phyloP scores from a whole-genome alignment of 2,888 invertebrate genomes.

The Drosophila maculinotata region DNA sequence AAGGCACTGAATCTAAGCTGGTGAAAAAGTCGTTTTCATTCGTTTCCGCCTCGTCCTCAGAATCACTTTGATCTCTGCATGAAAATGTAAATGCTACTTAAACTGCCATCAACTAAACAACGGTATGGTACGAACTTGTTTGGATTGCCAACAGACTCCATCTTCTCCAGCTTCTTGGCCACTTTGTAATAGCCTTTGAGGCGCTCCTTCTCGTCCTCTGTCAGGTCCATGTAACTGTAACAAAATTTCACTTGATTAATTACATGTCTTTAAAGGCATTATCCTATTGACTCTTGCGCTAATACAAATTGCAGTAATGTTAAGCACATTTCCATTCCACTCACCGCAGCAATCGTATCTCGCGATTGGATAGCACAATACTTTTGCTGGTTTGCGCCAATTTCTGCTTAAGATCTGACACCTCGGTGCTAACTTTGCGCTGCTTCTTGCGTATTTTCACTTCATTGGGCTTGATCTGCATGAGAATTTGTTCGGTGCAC shows the following conservation, averaged over 20 bases:
- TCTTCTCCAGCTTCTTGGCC: conserved; percentile 95
- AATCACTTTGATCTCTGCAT: conserved; percentile 89
- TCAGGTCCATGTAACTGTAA: conserved; percentile 92
- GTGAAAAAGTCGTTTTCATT: conserved; percentile 90
- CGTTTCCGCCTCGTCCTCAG: conserved; percentile 90
- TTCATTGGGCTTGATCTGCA: conserved; percentile 93
- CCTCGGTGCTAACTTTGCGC: conserved; percentile 95
- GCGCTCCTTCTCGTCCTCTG: conserved; percentile 96
- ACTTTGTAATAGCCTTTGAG: conserved; percentile 96
- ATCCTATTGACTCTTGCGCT: no score
- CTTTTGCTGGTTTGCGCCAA: conserved; percentile 92
- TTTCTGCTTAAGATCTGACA: conserved; percentile 93
- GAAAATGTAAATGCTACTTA: not conserved
- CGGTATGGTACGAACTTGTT: conserved; percentile 86
- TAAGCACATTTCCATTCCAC: conserved; percentile 3
- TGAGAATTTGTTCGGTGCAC: conserved; percentile 94
- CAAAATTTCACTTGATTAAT: not conserved
- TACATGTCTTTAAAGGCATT: no score
- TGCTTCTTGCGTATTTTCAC: conserved; percentile 95
- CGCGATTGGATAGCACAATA: conserved; percentile 95
- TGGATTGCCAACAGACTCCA: conserved; percentile 91
- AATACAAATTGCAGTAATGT: no score
- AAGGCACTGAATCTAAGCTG: conserved; percentile 92
- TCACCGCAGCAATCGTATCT: conserved; percentile 92
- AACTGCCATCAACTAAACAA: no score